Base-by-base conservation (phyloP, 2,888 invertebrate genomes). In the Cyrtodaria siliqua region DNA sequence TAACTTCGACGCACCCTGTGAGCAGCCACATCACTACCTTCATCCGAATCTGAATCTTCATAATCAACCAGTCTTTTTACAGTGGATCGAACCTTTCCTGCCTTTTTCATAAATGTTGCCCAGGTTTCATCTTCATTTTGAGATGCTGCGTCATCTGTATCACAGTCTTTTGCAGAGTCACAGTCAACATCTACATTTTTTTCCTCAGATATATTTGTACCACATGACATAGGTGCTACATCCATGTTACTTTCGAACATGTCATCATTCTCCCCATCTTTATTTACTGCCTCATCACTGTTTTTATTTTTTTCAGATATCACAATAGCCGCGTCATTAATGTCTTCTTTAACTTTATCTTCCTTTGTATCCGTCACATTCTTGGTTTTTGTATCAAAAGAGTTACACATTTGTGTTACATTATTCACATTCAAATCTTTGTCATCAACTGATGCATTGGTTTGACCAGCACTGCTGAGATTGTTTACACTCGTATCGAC, bases 391-490 rank as follows among this genome's bases (percentile, higher is more conserved):
- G 20, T 38, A n/a, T 56, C 56, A 23, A 23, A 6, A 4, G 16
- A 20, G 33, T 33, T 12, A 33, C 33, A 33, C n/a, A n/a, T n/a
- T n/a, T n/a, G n/a, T n/a, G n/a, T n/a, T n/a, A n/a, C n/a, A n/a
- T n/a, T n/a, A 33, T 33, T 33, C 12, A 8, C 33, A 12, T 33
- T 12, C 33, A 33, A 33, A 4, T 33, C 12, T 8, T 33, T 33
- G 52, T 66, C 68, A 29, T 72, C 70, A 23, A 59, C 57, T 60
- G 66, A 60, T 44, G 60, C 68, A 40, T 69, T 63, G 60, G 53
- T 75, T 40, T 67, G 60, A 63, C 70, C 76, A 47, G 73, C 71
- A 50, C 77, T 71, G 33, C 67, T 63, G 40, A 67, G 66, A 33
- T 33, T 33, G 33, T 33, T 33, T 33, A 33, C 33, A 47, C 64